Evolutionary conservation across 2,888 invertebrate species (phyloP).

Genomic region (Cephus sareptanus): DNA sequence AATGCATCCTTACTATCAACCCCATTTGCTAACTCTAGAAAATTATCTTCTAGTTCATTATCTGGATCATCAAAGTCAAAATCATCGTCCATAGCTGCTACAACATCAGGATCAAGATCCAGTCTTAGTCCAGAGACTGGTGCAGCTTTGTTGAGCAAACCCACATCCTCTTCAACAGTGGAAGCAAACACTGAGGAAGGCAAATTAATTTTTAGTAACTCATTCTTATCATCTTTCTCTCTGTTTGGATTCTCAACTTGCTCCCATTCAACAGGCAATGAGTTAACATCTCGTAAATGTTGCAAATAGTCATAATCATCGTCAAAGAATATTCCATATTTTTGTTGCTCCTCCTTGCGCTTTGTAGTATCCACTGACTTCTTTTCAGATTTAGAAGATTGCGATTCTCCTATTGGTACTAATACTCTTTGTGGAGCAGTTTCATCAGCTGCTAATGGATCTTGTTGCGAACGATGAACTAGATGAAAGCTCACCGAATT

Average conservation of each 20-base stretch:
- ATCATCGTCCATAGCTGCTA: constrained; percentile 93
- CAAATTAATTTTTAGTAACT: constrained; percentile 68
- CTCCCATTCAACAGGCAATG: constrained; percentile 71
- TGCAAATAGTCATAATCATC: constrained; percentile 96
- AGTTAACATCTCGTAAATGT: constrained; percentile 79
- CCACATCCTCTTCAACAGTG: constrained; percentile 85
- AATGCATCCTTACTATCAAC: constrained; percentile 61
- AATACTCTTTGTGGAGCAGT: constrained; percentile 90
- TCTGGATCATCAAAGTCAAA: constrained; percentile 87
- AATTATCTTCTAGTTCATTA: constrained; percentile 92
- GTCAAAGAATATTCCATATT: constrained; percentile 93
- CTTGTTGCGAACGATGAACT: constrained; percentile 93
- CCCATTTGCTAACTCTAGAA: constrained; percentile 84
- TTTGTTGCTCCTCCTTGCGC: constrained; percentile 77
- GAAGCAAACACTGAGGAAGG: constrained; percentile 93
- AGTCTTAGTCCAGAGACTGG: constrained; percentile 74
- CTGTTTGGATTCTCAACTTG: constrained; percentile 50
- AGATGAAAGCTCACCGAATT: constrained; percentile 91
- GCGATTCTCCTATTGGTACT: constrained; percentile 68
- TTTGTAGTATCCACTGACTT: constrained; percentile 64
- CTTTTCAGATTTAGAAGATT: constrained; percentile 39
- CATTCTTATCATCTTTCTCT: constrained; percentile 46
- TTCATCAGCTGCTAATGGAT: constrained; percentile 90
- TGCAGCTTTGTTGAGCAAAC: constrained; percentile 84
- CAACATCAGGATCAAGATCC: constrained; percentile 91